Conservation (phyloP, 2,113 vertebrate species). For the Struthio camelus region DNA sequence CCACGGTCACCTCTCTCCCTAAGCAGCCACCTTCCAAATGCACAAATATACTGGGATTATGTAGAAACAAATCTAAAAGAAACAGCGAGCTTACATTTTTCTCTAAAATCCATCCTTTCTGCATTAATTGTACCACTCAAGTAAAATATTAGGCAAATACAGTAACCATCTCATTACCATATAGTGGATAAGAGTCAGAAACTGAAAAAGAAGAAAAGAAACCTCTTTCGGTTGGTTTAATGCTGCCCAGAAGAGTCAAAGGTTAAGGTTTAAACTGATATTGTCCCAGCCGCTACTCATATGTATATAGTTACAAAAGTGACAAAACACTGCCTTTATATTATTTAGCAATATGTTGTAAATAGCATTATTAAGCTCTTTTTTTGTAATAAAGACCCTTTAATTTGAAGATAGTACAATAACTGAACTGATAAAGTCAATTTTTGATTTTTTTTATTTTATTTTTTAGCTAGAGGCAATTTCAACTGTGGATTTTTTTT, state of each 20-base stretch:
- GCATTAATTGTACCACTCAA: slow-evolving; percentile 38
- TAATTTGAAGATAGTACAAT: slow-evolving; percentile 88
- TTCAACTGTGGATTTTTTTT: slow-evolving; percentile 88
- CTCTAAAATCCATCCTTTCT: slow-evolving; percentile 49
- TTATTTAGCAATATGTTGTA: slow-evolving; percentile 99
- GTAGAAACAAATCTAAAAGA: slow-evolving; percentile 55
- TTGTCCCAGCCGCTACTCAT: slow-evolving; percentile 81
- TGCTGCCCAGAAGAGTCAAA: slow-evolving; percentile 76
- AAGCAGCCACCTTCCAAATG: slow-evolving; percentile 58
- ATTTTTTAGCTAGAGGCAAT: slow-evolving; percentile 85
- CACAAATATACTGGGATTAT: slow-evolving; percentile 37
- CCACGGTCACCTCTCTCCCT: slow-evolving; percentile 68
- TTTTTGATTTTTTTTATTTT: slow-evolving; percentile 83
- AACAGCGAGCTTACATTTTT: slow-evolving; percentile 37
- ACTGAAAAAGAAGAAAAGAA: not conserved
- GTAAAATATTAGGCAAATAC: not conserved
- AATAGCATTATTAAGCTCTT: slow-evolving; percentile 94
- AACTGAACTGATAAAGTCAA: slow-evolving; percentile 84
- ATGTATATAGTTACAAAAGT: slow-evolving; percentile 89
- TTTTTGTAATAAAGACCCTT: slow-evolving; percentile 92
- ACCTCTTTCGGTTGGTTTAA: slow-evolving; percentile 66
- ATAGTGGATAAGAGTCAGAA: slow-evolving; percentile 34
- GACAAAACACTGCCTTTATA: slow-evolving; percentile 96
- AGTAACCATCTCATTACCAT: slow-evolving; percentile 49
- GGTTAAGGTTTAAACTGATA: slow-evolving; percentile 72